phyloP scores from a whole-genome alignment of 2,888 invertebrate genomes.

The Agriopis aurantiaria region DNA sequence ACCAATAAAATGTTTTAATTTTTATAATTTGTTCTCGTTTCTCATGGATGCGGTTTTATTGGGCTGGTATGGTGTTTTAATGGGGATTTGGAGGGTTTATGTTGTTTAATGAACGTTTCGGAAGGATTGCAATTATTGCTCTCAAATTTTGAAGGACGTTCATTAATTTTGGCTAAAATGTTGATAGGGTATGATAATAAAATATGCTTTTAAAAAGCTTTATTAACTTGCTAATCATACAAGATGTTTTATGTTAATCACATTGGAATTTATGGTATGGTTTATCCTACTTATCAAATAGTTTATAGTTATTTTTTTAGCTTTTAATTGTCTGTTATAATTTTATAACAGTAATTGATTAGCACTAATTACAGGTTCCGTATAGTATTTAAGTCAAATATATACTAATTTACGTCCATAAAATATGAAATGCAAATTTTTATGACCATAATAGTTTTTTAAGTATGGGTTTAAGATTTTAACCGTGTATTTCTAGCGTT shows the following conservation, averaged over 20 bases:
- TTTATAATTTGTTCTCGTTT: constrained; percentile 66
- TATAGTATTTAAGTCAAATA: constrained; percentile 34
- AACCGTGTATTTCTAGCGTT: constrained; percentile 27
- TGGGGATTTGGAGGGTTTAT: constrained; percentile 25
- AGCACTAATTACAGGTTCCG: constrained; percentile 40
- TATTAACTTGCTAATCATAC: no score
- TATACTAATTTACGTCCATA: constrained; percentile 38
- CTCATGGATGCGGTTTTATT: constrained; percentile 49
- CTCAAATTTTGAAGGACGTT: constrained; percentile 6
- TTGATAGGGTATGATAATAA: neutral
- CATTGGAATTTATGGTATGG: no score
- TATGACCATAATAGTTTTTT: constrained; percentile 43
- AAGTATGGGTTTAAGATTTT: constrained; percentile 33
- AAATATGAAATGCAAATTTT: constrained; percentile 50
- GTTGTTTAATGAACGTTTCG: constrained; percentile 16
- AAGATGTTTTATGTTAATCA: no score
- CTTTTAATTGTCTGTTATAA: constrained; percentile 5
- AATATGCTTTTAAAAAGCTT: neutral
- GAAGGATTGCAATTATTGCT: constrained; percentile 12
- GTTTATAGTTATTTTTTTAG: neutral
- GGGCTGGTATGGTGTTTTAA: constrained; percentile 26
- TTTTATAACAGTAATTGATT: constrained; percentile 43
- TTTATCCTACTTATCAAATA: neutral
- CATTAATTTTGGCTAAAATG: neutral
- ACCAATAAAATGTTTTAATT: constrained; percentile 74